These are phyloP conservation scores for Cetoscarus ocellatus DNA, from an alignment of 2,797 vertebrate genomes.

Conservation along the genomic window DNA sequence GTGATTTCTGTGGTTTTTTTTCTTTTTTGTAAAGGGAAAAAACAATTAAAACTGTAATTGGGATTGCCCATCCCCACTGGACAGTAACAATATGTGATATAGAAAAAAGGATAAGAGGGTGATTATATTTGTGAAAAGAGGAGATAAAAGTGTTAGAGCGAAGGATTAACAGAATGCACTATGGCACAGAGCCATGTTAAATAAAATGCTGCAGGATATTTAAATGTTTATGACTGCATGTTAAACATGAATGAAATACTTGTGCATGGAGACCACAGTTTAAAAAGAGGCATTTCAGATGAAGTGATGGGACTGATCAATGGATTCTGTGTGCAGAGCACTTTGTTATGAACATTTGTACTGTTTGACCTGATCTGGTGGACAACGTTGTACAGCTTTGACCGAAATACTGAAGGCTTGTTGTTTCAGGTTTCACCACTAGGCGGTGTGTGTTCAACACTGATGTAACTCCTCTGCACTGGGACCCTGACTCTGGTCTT, in stretches of 20 bases:
- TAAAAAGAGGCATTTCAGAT: no score
- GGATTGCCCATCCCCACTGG: no score
- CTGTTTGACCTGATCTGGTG: no score
- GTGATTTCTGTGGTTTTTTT: no score
- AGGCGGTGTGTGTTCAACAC: slow-evolving; percentile 40
- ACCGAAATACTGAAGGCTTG: background rate
- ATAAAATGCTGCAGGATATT: background rate
- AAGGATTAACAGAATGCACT: slow-evolving; percentile 9
- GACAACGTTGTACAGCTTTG: background rate
- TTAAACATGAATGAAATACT: slow-evolving; percentile 5
- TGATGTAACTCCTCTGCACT: slow-evolving; percentile 18
- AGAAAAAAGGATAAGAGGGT: no score
- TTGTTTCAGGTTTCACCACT: slow-evolving; percentile 53
- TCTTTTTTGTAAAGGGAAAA: no score
- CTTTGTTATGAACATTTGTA: slow-evolving; percentile 26
- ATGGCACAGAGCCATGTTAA: slow-evolving; percentile 4
- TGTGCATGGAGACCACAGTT: background rate
- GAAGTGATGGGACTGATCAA: no score
- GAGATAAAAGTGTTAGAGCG: background rate
- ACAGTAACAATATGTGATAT: no score
- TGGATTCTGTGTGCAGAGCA: background rate
- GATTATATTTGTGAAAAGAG: no score
- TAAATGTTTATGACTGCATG: slow-evolving; percentile 26
- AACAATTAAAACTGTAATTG: no score
- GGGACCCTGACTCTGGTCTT: background rate